Evolutionary conservation across 2,113 vertebrate species (phyloP), one percentile per base, ranked within the genome.

Genomic region (Tinamus guttatus): DNA sequence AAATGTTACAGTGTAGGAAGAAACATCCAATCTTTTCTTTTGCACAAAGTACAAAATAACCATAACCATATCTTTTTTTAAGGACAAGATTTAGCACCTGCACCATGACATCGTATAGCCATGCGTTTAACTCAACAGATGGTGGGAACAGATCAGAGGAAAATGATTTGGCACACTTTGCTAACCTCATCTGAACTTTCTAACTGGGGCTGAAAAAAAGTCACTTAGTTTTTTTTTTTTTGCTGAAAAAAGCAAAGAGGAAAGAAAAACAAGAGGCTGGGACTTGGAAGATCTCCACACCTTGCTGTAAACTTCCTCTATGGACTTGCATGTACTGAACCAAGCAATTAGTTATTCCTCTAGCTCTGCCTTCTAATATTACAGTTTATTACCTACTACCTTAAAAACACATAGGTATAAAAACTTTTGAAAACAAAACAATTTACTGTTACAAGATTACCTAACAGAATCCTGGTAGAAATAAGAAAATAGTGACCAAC

Each of bases 41-140:
- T 36, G 17, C n/a, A 11, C 15, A 34, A 43, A 36, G 45, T 22
- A 15, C 63, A 36, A n/a, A 20, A 41, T 52, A 84, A 58, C 25
- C 5, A 14, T 2, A 67, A 34, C 79, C 24, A 70, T 28, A 11
- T 6, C 32, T 41, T 67, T 38, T 38, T 64, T 19, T 52, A 43
- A 74, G 80, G 34, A 32, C 13, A 24, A 25, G 19, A 54, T 11
- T 16, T 34, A 51, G 47, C 64, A 80, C 32, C 71, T 43, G 36
- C 27, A 34, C 24, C 10, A 2, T 0, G 2, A 3, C 2, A 7
- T 19, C 1, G 1, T 36, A 49, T 2, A 1, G 20, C 13, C 40
- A 45, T 18, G 28, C 0, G 8, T 34, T 58, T 25, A 6, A 24
- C 25, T 41, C 2, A 1, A 43, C 49, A 49, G 49, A 49, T 3